Evolutionary conservation across 2,888 invertebrate genomes (phyloP).

Genomic region (Imbricaverruca yamaguchii): DNA sequence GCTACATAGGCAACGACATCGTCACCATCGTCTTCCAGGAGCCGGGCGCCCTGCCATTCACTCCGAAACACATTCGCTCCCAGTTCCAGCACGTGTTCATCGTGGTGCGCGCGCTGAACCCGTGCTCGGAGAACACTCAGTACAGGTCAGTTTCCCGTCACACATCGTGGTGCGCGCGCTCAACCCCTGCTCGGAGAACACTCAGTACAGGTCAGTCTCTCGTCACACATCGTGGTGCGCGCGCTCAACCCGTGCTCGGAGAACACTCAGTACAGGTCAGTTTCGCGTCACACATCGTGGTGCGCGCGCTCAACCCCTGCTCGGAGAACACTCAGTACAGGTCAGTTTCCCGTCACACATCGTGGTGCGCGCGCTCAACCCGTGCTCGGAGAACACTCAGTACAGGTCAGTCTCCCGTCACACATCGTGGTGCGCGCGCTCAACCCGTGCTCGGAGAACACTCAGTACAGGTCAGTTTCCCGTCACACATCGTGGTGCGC

Average conservation of each 20-base stretch:
- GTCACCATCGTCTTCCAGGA: constrained; percentile 92
- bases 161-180: constrained; percentile 69
- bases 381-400: constrained; percentile 81
- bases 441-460: constrained; percentile 84
- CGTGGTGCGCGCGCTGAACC: constrained; percentile 78
- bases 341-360: constrained; percentile 49
- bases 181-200: constrained; percentile 84
- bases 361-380: constrained; percentile 78
- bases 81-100: constrained; percentile 98
- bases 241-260: constrained; percentile 85
- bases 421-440: constrained; percentile 78
- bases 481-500: constrained; percentile 65
- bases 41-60: constrained; percentile 85
- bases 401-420: constrained; percentile 54
- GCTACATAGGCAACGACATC: constrained; percentile 96
- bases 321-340: constrained; percentile 85
- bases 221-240: constrained; percentile 65
- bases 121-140: constrained; percentile 81
- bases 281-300: constrained; percentile 55
- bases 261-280: constrained; percentile 74
- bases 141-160: constrained; percentile 54
- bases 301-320: constrained; percentile 80
- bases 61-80: constrained; percentile 85
- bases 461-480: constrained; percentile 63
- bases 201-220: constrained; percentile 63